A percentile compares a stretch with the other conserved stretches of the same genome.
Evolutionary conservation across 2,113 vertebrate species (phyloP).

Genomic region (Eleginops maclovinus): DNA sequence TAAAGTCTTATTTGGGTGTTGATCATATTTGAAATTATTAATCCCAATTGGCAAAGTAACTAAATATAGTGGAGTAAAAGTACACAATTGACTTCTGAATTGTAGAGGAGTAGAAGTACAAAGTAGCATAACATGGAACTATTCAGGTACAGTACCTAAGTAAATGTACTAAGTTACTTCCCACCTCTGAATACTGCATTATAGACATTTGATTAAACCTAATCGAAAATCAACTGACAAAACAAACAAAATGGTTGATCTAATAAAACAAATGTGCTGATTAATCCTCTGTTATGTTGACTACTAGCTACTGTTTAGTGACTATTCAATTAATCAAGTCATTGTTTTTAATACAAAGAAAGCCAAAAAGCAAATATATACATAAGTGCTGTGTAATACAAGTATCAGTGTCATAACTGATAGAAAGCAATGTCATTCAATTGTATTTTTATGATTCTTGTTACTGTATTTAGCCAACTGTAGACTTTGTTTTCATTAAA

Average conservation of each 20-base stretch:
- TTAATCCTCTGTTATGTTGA: not conserved
- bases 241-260: not conserved
- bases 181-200: not conserved
- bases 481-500: not conserved
- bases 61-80: too few species aligned
- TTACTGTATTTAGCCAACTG: not conserved
- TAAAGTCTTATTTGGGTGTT: too few species aligned
- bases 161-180: too few species aligned
- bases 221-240: too few species aligned
- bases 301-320: not conserved
- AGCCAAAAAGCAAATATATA: not conserved
- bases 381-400: not conserved
- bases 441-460: not conserved
- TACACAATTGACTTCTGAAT: too few species aligned
- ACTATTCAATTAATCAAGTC: not conserved
- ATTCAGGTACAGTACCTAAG: too few species aligned
- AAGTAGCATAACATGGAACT: too few species aligned
- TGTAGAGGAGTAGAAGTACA: too few species aligned
- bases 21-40: too few species aligned
- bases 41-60: too few species aligned
- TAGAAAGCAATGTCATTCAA: not conserved
- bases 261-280: not conserved
- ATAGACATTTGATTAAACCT: not conserved
- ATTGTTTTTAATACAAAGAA: not conserved
- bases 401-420: not conserved